phyloP scores from a whole-genome alignment of 2,888 invertebrate genomes.

The Sialis fuliginosa region DNA sequence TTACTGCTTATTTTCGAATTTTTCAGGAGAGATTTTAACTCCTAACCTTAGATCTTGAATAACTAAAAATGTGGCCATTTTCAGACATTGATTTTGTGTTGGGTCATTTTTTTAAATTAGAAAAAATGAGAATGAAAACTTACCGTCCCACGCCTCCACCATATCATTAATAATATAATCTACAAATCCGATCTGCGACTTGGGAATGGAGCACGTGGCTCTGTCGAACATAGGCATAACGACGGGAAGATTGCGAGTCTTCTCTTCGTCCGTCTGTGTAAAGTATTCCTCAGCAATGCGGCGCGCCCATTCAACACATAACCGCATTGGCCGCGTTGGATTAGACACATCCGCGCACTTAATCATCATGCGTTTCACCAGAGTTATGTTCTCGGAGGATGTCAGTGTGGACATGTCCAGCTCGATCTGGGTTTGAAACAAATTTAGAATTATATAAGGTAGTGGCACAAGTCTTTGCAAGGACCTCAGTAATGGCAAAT shows the following conservation, averaged over 20 bases:
- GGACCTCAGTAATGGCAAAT: too few relatives aligned
- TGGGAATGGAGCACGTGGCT: conserved; percentile 85
- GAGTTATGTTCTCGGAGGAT: conserved; percentile 61
- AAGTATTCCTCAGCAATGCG: conserved; percentile 97
- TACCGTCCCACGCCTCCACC: conserved; percentile 95
- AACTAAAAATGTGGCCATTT: too few relatives aligned
- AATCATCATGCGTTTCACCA: conserved; percentile 91
- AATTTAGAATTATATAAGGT: background rate
- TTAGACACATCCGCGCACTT: conserved; percentile 98
- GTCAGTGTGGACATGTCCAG: conserved; percentile 23
- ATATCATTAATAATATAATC: conserved; percentile 96
- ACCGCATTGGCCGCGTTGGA: conserved; percentile 71
- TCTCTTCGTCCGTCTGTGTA: conserved; percentile 94
- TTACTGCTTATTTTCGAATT: too few relatives aligned
- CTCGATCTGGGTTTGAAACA: background rate
- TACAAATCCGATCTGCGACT: conserved; percentile 93
- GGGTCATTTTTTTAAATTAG: conserved; percentile 1
- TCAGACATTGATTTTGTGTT: too few relatives aligned
- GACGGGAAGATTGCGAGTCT: conserved; percentile 70
- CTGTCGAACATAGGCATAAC: conserved; percentile 99
- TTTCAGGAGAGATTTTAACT: too few relatives aligned
- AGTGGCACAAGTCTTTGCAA: too few relatives aligned
- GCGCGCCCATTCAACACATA: conserved; percentile 83
- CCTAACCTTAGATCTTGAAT: too few relatives aligned
- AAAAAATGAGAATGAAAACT: conserved; percentile 17